Base-by-base conservation (phyloP, 2,888 invertebrate species). In the Aphidoletes aphidimyza region DNA sequence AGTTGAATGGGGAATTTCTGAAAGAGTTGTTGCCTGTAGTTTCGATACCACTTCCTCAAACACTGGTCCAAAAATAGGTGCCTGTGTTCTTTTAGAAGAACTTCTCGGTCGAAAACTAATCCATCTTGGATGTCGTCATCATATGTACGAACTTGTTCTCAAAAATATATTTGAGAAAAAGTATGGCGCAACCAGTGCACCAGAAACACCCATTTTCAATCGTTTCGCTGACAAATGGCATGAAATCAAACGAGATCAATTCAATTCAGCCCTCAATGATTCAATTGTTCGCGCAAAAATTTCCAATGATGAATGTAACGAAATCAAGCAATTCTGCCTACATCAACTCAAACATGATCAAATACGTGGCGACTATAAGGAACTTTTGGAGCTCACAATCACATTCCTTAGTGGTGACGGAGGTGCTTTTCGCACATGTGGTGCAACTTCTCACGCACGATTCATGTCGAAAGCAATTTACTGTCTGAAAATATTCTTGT, bases 1-100 rank as follows among this genome's bases (percentile, higher is more conserved):
- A 49, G 9, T 49, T n/a, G 49, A 49, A 49, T 49, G 49, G 49
- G 49, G n/a, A 49, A 49, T 49, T 49, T 49, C 9, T 49, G 49
- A 49, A 9, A 49, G 17, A 49, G 49, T 49, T 49, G 49, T 49
- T 17, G 49, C 49, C 19, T 49, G 9, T 8, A 45, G 45, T 14
- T 45, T 45, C 14, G 45, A 45, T 45, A 45, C 45, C 14, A 45
- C 45, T 45, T 45, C 45, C 45, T 45, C 45, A 45, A 45, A 45
- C 45, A 45, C 45, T 45, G 45, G 45, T 45, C 45, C 14, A 11
- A 45, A 45, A 45, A 45, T 8, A 45, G 45, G 45, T 45, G 45
- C 45, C 14, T n/a, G n/a, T n/a, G n/a, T n/a, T n/a, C n/a, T n/a
- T n/a, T n/a, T n/a, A n/a, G n/a, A n/a, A n/a, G n/a, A n/a, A n/a